Conservation (phyloP, 1,140 invertebrate species). For the Caenorhabditis brenneri region DNA sequence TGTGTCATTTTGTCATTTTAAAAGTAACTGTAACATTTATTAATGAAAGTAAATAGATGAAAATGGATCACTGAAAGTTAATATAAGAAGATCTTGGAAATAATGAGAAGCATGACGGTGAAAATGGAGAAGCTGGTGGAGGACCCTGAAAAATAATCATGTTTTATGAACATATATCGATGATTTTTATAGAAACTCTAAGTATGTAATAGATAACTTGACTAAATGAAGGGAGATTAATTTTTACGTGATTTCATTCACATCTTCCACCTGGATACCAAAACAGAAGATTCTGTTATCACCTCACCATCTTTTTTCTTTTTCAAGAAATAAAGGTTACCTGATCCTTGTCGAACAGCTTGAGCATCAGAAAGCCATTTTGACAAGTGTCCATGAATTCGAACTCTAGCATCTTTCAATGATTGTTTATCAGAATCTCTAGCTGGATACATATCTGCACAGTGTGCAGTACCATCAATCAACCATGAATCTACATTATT, state of each 20-base stretch:
- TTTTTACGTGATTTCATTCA: no score
- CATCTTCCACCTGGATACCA: no score
- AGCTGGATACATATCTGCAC: slow-evolving; percentile 41
- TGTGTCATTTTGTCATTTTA: neutral
- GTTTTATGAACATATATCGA: no score
- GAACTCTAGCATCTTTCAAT: slow-evolving; percentile 15
- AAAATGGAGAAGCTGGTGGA: neutral
- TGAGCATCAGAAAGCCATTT: slow-evolving; percentile 22
- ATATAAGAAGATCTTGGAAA: neutral
- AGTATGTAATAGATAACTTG: no score
- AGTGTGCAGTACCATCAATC: slow-evolving; percentile 44
- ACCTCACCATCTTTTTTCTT: no score
- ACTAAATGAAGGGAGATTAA: no score
- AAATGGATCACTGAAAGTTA: no score
- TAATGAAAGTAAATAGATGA: neutral
- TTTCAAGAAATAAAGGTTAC: no score
- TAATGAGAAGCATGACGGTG: neutral
- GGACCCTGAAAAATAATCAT: no score
- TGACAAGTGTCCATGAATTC: slow-evolving; percentile 1
- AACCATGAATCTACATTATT: slow-evolving; percentile 30
- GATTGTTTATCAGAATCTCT: slow-evolving; percentile 4
- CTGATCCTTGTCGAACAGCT: neutral
- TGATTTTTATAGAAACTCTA: no score
- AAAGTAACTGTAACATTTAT: neutral
- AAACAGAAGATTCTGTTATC: no score